Evolutionary conservation across 1,140 invertebrate genomes (phyloP), one percentile per base, ranked within the genome.

Genomic region (Cecropterus lyciades): DNA sequence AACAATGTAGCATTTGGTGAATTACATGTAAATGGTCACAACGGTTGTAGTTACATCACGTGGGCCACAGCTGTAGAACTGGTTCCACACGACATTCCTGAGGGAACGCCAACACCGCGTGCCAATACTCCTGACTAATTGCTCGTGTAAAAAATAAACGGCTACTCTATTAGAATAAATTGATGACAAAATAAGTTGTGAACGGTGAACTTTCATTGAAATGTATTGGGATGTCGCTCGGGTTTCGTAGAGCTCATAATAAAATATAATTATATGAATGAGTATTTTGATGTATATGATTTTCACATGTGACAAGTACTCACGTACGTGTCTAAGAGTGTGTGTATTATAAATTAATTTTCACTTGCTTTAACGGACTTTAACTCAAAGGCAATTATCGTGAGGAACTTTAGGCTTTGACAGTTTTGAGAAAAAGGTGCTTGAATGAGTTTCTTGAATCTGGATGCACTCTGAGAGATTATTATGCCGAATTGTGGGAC

Each of bases 1-100:
- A 45, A 57, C 16, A n/a, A 60, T 62, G 45, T 40, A 30, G n/a
- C 42, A 66, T 53, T 62, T 59, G 52, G 14, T 63, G 66, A 68
- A 48, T 68, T 62, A 67, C 45, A 57, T 57, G 30, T 27, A 37
- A 14, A 13, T 59, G 69, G 43, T 72, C 53, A 72, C 42, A 72
- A 70, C 72, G 60, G 75, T 79, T 76, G 72, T 79, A 59, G 67
- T 83, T 75, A 75, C 73, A 77, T 77, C 76, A 78, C 74, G 67
- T 48, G 43, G 65, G 62, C 64, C 67, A 68, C 84, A 87, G 83
- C 85, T 87, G 85, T 80, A 66, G 59, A 80, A 85, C 84, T 67
- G 76, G 84, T 85, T 78, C 65, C 59, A 56, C 56, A 57, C 75
- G 49, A 64, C 82, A 87, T 87, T 85, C 85, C 85, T 85, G 75